A percentile compares a stretch with the other conserved stretches of the same genome.
Evolutionary conservation across 2,113 vertebrate genomes (phyloP).

Genomic region (Halichoerus grypus): DNA sequence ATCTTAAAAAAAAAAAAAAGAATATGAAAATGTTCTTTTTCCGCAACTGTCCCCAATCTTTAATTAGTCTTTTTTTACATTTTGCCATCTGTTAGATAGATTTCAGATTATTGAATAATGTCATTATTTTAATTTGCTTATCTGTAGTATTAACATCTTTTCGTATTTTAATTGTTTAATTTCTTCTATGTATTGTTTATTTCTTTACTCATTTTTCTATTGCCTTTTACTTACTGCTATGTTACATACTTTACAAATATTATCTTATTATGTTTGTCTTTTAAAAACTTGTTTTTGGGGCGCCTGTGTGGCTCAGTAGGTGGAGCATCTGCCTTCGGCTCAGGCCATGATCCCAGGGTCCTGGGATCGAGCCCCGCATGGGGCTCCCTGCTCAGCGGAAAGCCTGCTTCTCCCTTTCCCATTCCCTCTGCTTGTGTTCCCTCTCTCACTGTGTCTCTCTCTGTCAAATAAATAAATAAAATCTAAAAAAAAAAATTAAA

Average conservation of each 20-base stretch:
- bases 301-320: too few relatives aligned
- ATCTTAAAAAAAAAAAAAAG: too few relatives aligned
- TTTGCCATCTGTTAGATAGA: background rate
- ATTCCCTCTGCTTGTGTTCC: too few relatives aligned
- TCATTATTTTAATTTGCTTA: constrained; percentile 1
- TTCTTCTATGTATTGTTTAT: background rate
- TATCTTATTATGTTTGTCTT: constrained; percentile 11
- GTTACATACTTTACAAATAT: background rate
- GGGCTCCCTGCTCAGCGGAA: too few relatives aligned
- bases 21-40: background rate
- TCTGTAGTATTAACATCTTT: background rate
- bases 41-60: background rate
- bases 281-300: background rate
- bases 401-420: too few relatives aligned
- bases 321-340: too few relatives aligned
- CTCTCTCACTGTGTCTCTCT: too few relatives aligned
- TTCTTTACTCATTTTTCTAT: constrained; percentile 26
- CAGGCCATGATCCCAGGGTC: too few relatives aligned
- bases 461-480: too few relatives aligned
- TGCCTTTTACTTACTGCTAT: constrained; percentile 20
- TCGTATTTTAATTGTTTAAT: constrained; percentile 17
- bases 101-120: background rate
- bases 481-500: too few relatives aligned
- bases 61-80: constrained; percentile 10
- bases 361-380: too few relatives aligned